Evolutionary conservation across 2,888 invertebrate genomes (phyloP), one percentile per base, ranked within the genome.

Genomic region (Amorpha juglandis): DNA sequence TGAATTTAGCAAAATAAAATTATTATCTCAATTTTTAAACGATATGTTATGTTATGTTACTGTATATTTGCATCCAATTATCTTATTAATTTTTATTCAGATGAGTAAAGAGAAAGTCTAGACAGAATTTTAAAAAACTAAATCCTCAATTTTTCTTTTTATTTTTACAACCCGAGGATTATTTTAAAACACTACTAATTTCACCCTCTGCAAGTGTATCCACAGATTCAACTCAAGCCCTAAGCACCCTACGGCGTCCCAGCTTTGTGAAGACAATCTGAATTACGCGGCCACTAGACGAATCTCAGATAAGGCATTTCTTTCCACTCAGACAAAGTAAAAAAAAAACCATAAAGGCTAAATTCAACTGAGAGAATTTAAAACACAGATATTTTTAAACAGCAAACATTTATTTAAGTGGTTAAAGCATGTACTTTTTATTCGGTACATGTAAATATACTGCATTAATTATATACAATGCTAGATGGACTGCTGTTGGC

Each of bases 321-420:
- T 16, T 7, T 53, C 53, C 53, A 53, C 53, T 53, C 53, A 53
- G 53, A 14, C 53, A 33, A 53, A 53, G 33, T 33, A 53, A 53
- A 53, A 52, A 27, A 4, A 33, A n/a, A 53, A 33, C n/a, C n/a
- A 14, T 33, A 53, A 33, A 33, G 12, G 33, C 53, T n/a, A 21
- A 53, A 42, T 42, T 14, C 7, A 33, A 27, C n/a, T 35, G 14
- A 6, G 14, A 33, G 53, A 14, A 21, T 14, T 33, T 53, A 14
- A 53, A 53, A 53, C 7, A 53, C 53, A n/a, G 33, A 33, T 53
- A 7, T 53, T 42, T 42, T 51, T 51, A 19, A 51, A 51, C 11
- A 11, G 42, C 16, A 21, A 51, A 51, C 19, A 51, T 51, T 51
- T 51, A 51, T 51, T 12, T 19, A 51, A 51, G 21, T 16, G 51